phyloP scores from a whole-genome alignment of 2,888 invertebrate genomes.

The Rotaria sp. region DNA sequence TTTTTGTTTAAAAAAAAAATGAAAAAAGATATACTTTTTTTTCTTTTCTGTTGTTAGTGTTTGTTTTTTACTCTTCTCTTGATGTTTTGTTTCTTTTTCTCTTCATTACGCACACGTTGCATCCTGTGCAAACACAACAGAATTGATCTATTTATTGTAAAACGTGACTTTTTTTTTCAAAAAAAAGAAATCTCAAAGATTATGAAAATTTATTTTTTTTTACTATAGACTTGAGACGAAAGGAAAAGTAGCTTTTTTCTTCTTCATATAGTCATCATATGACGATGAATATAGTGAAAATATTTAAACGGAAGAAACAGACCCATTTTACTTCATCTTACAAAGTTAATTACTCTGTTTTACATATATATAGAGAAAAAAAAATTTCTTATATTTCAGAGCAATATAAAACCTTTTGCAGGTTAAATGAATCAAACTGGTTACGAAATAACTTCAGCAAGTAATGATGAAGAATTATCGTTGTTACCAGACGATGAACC shows the following conservation, averaged over 20 bases:
- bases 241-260: background rate
- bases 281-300: background rate
- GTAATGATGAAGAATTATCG: no score
- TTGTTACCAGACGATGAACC: no score
- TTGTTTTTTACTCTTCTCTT: background rate
- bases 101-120: background rate
- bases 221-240: background rate
- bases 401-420: background rate
- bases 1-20: background rate
- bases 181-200: constrained; percentile 19
- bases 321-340: background rate
- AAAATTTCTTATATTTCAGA: background rate
- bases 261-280: background rate
- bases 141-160: constrained; percentile 15
- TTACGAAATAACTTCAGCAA: background rate
- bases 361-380: background rate
- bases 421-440: background rate
- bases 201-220: background rate
- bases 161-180: background rate
- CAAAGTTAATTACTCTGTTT: background rate
- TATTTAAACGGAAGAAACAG: background rate
- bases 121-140: background rate
- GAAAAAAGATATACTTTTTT: background rate
- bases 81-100: background rate
- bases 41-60: constrained; percentile 14